A percentile compares a stretch with the other conserved stretches of the same genome.
These are phyloP conservation scores for Trematocara zebra DNA, from an alignment of 2,113 vertebrate species.

Conservation along the genomic window DNA sequence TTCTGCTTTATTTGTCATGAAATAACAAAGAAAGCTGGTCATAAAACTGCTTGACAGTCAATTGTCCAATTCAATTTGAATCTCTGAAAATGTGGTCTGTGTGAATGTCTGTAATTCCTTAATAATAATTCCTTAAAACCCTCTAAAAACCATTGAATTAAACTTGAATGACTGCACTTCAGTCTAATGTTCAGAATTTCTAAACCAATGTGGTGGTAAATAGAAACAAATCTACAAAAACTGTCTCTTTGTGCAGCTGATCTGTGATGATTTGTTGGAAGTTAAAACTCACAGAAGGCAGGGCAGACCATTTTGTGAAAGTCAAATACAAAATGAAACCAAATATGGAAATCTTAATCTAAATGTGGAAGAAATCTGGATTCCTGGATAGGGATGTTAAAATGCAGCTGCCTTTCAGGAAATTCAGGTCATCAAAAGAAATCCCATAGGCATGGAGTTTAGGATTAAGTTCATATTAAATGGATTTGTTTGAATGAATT, in stretches of 20 bases:
- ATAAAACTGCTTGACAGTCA: not conserved
- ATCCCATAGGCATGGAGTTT: not conserved
- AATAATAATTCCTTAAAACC: not conserved
- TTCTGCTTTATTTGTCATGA: not conserved
- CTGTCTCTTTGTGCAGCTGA: not conserved
- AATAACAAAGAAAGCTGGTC: not conserved
- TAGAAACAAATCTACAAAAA: not conserved
- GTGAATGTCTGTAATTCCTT: not conserved
- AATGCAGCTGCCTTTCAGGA: not conserved
- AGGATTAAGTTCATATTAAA: not conserved
- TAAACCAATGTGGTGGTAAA: not conserved
- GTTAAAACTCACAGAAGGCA: not conserved
- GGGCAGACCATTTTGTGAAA: not conserved
- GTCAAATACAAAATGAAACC: not conserved
- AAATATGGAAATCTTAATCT: not conserved
- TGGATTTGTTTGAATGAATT: not conserved
- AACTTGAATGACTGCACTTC: not conserved
- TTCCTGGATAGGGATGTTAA: not conserved
- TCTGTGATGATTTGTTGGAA: not conserved
- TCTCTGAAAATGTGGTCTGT: not conserved
- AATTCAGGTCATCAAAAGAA: not conserved
- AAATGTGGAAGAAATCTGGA: not conserved
- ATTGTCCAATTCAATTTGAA: not conserved
- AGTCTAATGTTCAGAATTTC: not conserved
- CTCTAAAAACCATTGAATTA: not conserved